Base-by-base conservation (phyloP, 2,888 invertebrate species). In the Heliconius ismenius region DNA sequence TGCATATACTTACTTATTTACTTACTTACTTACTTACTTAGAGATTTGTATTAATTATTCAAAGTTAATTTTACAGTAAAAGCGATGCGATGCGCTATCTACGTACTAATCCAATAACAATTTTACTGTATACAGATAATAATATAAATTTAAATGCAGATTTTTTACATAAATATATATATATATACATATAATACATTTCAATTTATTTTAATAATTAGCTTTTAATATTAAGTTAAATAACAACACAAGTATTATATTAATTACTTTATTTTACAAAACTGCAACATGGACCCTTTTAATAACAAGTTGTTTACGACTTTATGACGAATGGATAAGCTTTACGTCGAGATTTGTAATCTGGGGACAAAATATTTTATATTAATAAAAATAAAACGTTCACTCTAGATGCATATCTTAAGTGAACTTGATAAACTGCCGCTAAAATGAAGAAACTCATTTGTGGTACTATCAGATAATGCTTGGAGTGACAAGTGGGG, bases 371-470 rank as follows among this genome's bases (percentile, higher is more conserved):
- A 76, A 78, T 67, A 75, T 78, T 78, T 73, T 76, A 76, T 76
- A 73, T 78, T 76, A 70, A 75, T 70, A 79, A 69, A 75, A 77
- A 63, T 69, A 76, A 76, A 77, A 77, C 26, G 63, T 65, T 70
- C 84, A 83, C 83, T 79, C 81, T 80, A 83, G 89, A 90, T 89
- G 86, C 79, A 82, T 80, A 89, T 89, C 89, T 87, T 82, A 84
- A 87, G 85, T 86, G 85, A 86, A 87, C 86, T 85, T 86, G 84
- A 87, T 87, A 89, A 88, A 90, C 83, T 87, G 84, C 85, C 82
- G 83, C 83, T 84, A 85, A 84, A 85, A 88, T 88, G 88, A 82
- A 83, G 83, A 63, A 70, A 76, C 76, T 78, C 65, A 79, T 78
- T 79, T 75, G 73, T 74, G 79, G 77, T 76, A 78, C 75, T 49